phyloP scores from a whole-genome alignment of 2,888 invertebrate species.

The Acleris literana region DNA sequence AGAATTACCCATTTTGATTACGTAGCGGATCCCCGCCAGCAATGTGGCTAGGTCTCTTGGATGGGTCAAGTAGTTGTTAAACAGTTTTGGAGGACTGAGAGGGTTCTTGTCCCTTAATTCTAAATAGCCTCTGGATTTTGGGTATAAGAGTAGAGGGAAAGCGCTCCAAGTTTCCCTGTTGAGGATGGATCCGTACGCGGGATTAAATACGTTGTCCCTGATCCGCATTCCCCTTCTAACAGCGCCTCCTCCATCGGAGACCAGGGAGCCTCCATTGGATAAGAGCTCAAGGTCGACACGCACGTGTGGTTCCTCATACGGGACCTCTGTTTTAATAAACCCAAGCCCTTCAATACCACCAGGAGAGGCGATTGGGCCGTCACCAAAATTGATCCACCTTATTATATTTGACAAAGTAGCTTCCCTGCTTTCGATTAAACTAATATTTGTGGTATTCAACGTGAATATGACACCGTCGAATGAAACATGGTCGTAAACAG shows the following conservation, averaged over 20 bases:
- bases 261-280: slow-evolving; percentile 78
- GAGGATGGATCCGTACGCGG: slow-evolving; percentile 71
- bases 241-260: slow-evolving; percentile 71
- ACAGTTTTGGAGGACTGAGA: slow-evolving; percentile 85
- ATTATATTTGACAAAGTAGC: slow-evolving; percentile 36
- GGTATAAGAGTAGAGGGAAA: slow-evolving; percentile 85
- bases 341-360: slow-evolving; percentile 83
- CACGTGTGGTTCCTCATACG: slow-evolving; percentile 63
- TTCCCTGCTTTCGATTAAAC: slow-evolving; percentile 39
- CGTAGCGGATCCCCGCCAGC: slow-evolving; percentile 79
- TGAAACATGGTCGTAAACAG: slow-evolving; percentile 76
- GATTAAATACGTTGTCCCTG: slow-evolving; percentile 70
- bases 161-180: slow-evolving; percentile 77
- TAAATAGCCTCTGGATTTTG: slow-evolving; percentile 85
- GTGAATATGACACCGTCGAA: slow-evolving; percentile 58
- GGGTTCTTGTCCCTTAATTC: slow-evolving; percentile 86
- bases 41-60: slow-evolving; percentile 76
- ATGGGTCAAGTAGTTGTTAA: slow-evolving; percentile 88
- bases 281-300: slow-evolving; percentile 83
- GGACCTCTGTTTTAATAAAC: slow-evolving; percentile 76
- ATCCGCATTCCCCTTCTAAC: slow-evolving; percentile 71
- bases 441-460: slow-evolving; percentile 43
- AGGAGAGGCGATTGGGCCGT: slow-evolving; percentile 70
- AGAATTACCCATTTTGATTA: slow-evolving; percentile 73
- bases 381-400: slow-evolving; percentile 43